Base-by-base conservation (phyloP, 1,140 invertebrate species). In the Panonychus citri region DNA sequence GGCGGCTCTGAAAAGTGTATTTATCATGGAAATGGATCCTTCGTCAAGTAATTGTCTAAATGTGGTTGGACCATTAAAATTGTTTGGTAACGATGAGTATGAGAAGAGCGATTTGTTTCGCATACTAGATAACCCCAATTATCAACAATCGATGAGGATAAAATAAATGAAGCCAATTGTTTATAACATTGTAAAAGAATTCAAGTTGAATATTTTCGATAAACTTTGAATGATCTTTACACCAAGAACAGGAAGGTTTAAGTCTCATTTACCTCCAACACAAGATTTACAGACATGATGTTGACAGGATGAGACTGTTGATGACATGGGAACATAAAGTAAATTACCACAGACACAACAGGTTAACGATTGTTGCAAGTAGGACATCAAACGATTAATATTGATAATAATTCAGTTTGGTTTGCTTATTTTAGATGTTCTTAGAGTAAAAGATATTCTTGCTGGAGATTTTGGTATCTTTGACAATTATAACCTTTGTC, bases 401-500 rank as follows among this genome's bases (percentile, higher is more conserved):
- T 89, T n/a, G n/a, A n/a, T n/a, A n/a, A n/a, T n/a, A n/a, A n/a
- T n/a, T n/a, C n/a, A n/a, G n/a, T n/a, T n/a, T n/a, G n/a, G n/a
- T n/a, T n/a, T n/a, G n/a, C n/a, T n/a, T n/a, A n/a, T n/a, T n/a
- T n/a, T n/a, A n/a, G n/a, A n/a, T n/a, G n/a, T n/a, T n/a, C n/a
- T n/a, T n/a, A n/a, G n/a, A n/a, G n/a, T n/a, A n/a, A n/a, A n/a
- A 73, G 90, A 96, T 70, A 83, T 95, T 39, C 73, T 93, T 3
- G 75, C 77, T 48, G 90, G 91, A 1, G 86, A 80, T 67, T 86
- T 94, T 50, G 86, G 85, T 24, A 78, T 90, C 61, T 83, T 86
- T 68, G 86, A 93, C 71, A 96, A 96, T 69, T 89, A 86, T 71
- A 88, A 93, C 64, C 73, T 96, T 15, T 97, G 90, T 68, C 87